A percentile compares a stretch with the other conserved stretches of the same genome.
Evolutionary conservation across 2,113 vertebrate species (phyloP).

Genomic region (Mustelus asterias): DNA sequence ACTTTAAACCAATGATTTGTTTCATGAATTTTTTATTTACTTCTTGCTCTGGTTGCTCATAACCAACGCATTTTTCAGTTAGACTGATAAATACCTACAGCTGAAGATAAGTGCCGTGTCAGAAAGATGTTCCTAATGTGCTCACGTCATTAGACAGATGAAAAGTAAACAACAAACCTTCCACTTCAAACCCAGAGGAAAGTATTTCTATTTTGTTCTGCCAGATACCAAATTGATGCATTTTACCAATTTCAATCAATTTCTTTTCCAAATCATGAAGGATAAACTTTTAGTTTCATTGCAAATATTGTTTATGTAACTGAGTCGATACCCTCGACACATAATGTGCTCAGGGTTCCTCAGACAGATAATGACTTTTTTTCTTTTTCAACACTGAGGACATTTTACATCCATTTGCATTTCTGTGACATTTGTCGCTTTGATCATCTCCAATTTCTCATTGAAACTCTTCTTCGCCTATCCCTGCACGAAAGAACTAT

Average conservation of each 20-base stretch:
- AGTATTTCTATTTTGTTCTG: not conserved
- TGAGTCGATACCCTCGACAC: not conserved
- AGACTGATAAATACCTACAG: conserved; percentile 39
- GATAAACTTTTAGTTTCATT: not conserved
- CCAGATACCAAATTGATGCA: not conserved
- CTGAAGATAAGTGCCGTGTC: conserved; percentile 6
- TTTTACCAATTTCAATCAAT: conserved; percentile 11
- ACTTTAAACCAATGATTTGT: conserved; percentile 47
- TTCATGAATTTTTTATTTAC: conserved; percentile 47
- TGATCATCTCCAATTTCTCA: not conserved
- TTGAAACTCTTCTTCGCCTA: not conserved
- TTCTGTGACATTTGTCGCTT: not conserved
- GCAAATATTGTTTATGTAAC: not conserved
- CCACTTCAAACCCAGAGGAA: not conserved
- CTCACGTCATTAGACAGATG: not conserved
- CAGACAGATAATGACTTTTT: not conserved
- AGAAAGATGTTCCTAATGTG: conserved; percentile 28
- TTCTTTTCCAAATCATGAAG: not conserved
- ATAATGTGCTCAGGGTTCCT: not conserved
- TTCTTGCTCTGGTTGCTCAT: conserved; percentile 42
- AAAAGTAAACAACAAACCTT: conserved; percentile 16
- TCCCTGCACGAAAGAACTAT: not conserved
- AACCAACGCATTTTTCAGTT: conserved; percentile 39
- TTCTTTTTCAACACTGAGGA: not conserved
- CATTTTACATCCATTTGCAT: not conserved